Base-by-base conservation (phyloP, 1,140 invertebrate genomes). In the Drosophila sechellia region DNA sequence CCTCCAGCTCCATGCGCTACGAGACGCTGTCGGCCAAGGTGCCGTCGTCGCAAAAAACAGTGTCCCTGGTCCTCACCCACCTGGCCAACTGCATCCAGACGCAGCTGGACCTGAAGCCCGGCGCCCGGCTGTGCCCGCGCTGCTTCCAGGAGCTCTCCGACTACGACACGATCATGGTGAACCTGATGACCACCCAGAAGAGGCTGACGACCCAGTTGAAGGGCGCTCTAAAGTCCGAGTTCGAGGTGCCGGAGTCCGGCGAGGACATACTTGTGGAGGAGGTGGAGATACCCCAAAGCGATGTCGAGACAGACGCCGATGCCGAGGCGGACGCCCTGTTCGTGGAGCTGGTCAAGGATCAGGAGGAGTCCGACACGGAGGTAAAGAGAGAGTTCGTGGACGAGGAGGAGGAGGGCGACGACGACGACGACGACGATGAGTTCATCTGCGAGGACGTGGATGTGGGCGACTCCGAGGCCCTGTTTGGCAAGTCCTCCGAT, bases 111-210 rank as follows among this genome's bases (percentile, higher is more conserved):
- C 63, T 91, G 0, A 74, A 75, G 56, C 22, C 53, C 5, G 58
- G 64, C 3, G 56, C 74, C 17, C 74, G 72, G 35, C 58, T 92
- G 0, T 92, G 90, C 25, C 56, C 57, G 5, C 55, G 79, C 5
- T 92, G 90, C 54, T 92, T 90, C n/a, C 50, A 49, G 1, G 87
- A 91, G 17, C 50, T 92, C 13, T 49, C 80, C 0, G 87, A 86
- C 1, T 92, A 92, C 17, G 90, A 92, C 42, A 65, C 79, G 11
- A 83, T 91, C 35, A 92, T 92, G 90, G 83, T 92, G 0, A 91
- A 86, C 42, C 50, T 92, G 46, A 81, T 92, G 75, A 72, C 77
- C 6, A 77, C 81, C 2, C 90, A 92, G 68, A 90, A 86, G 39
- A 74, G 68, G 12, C 57, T 92, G 0, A 90, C 90, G 0, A 72